Evolutionary conservation across 2,113 vertebrate genomes (phyloP).

Genomic region (Cyanistes caeruleus): DNA sequence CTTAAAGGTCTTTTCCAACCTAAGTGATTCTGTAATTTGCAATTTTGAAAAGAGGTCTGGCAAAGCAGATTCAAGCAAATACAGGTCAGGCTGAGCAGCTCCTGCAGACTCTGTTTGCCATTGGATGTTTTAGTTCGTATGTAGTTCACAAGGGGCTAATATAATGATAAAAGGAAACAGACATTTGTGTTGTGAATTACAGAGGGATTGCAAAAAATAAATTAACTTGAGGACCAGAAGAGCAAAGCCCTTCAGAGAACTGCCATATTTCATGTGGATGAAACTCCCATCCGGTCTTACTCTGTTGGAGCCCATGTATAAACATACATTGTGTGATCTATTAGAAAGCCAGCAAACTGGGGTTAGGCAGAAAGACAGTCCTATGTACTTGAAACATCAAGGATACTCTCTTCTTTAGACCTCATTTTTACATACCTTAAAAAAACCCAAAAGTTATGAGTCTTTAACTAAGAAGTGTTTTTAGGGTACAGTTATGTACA

Average conservation of each 20-base stretch:
- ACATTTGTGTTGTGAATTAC: neutral
- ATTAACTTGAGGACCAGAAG: neutral
- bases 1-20: neutral
- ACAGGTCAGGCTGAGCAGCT: neutral
- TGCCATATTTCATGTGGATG: neutral
- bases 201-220: neutral
- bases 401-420: neutral
- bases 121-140: fast-evolving
- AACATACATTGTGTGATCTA: neutral
- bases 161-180: neutral
- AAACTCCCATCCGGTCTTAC: neutral
- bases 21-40: neutral
- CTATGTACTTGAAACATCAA: fast-evolving
- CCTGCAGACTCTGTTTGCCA: neutral
- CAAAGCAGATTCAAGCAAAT: neutral
- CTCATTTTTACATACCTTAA: neutral
- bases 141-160: neutral
- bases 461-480: neutral
- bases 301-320: neutral
- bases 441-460: neutral
- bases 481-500: neutral
- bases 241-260: neutral
- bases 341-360: neutral
- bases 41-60: neutral
- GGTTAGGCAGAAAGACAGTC: neutral